A percentile compares a stretch with the other conserved stretches of the same genome.
Conservation (phyloP, 1,140 invertebrate genomes). For the Mizuhopecten yessoensis region DNA sequence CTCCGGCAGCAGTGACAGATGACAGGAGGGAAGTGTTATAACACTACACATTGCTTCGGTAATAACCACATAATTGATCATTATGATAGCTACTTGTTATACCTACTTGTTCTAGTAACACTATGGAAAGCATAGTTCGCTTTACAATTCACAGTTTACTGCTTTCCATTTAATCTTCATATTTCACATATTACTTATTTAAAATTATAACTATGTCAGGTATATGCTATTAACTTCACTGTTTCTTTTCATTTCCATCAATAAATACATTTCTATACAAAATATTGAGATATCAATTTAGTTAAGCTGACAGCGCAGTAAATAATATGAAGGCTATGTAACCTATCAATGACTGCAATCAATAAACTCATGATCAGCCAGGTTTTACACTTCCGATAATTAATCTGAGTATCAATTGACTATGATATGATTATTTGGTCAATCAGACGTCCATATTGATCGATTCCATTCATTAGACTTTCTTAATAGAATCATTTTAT, state of each 20-base stretch:
- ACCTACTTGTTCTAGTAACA: not conserved
- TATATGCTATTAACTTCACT: not conserved
- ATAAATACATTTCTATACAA: not conserved
- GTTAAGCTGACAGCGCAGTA: not conserved
- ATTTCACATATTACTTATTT: not conserved
- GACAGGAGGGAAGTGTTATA: not conserved
- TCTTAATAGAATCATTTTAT: constrained; percentile 35
- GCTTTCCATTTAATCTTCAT: not conserved
- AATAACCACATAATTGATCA: constrained; percentile 39
- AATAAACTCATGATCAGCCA: not conserved
- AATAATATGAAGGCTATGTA: not conserved
- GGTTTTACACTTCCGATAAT: constrained; percentile 38
- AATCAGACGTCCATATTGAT: not conserved
- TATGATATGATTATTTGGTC: constrained; percentile 35
- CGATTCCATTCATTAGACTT: not conserved
- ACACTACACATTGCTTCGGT: not conserved
- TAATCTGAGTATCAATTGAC: constrained; percentile 16
- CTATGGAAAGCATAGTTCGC: not conserved
- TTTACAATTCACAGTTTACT: not conserved
- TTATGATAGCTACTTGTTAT: not conserved
- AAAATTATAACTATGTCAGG: no score
- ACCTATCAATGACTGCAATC: not conserved
- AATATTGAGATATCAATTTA: not conserved
- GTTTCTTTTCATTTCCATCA: not conserved
- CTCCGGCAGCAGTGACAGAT: not conserved